Evolutionary conservation across 2,888 invertebrate species (phyloP).

Genomic region (Thysanoteuthis rhombus): DNA sequence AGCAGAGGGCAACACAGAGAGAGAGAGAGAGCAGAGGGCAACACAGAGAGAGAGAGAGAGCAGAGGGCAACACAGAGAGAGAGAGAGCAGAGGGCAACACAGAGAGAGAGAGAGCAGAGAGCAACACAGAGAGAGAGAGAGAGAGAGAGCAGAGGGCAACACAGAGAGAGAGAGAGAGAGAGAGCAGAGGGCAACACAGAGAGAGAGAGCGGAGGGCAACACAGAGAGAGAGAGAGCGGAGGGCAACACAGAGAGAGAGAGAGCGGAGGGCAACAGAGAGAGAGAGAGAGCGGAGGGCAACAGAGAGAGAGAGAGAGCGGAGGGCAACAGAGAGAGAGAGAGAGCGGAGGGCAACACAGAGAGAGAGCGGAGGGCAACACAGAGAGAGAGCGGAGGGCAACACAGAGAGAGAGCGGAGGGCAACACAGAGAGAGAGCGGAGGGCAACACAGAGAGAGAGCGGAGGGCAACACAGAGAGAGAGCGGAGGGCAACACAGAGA

Average conservation of each 20-base stretch:
- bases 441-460: not conserved
- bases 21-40: not conserved
- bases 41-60: not conserved
- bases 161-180: not conserved
- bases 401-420: not conserved
- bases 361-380: not conserved
- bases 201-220: accelerated
- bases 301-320: not conserved
- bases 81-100: too few species aligned
- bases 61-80: not conserved
- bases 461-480: not conserved
- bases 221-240: not conserved
- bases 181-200: too few species aligned
- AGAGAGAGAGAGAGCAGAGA: not conserved
- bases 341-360: too few species aligned
- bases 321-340: not conserved
- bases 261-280: too few species aligned
- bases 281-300: not conserved
- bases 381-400: too few species aligned
- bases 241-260: not conserved
- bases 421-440: too few species aligned
- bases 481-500: too few species aligned
- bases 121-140: not conserved
- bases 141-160: too few species aligned
- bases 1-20: not conserved